Base-by-base conservation (phyloP, 2,888 invertebrate species). In the Enchytraeus crypticus region DNA sequence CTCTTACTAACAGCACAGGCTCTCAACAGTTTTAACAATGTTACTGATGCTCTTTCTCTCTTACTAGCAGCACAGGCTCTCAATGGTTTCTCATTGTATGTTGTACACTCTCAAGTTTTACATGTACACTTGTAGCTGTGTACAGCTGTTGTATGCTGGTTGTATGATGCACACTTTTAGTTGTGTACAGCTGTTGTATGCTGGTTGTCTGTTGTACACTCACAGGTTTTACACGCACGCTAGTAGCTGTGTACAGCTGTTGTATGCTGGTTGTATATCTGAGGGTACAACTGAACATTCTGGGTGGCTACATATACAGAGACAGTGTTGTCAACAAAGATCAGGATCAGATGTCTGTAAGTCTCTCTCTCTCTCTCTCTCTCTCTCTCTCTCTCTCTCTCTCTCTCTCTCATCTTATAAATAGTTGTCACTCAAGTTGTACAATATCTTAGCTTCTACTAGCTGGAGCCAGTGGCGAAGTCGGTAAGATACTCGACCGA, bases 81-180 rank as follows among this genome's bases (percentile, higher is more conserved):
- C n/a, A n/a, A n/a, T n/a, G n/a, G n/a, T n/a, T n/a, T n/a, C n/a
- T n/a, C n/a, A n/a, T n/a, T n/a, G n/a, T n/a, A n/a, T n/a, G n/a
- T n/a, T n/a, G n/a, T n/a, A n/a, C n/a, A n/a, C n/a, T n/a, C n/a
- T n/a, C n/a, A 75, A 87, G 92, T 64, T 88, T 95, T 72, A 85
- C 88, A 0, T 85, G 88, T 71, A 85, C 88, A 4, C 64, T 81
- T 2, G 84, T 87, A 18, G 82, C 89, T 61, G 86, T 92, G 54
- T 95, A 93, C 81, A 85, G 89, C 23, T 84, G 88, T 54, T 86
- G 88, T 46, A 87, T 95, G 82, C 79, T 95, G 54, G 88, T 88
- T 64, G 85, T 90, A n/a, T n/a, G n/a, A 0, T 85, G 88, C 71
- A 85, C 88, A 4, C 64, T 81, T 2, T 84, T 87, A 18, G 82